Base-by-base conservation (phyloP, 2,888 invertebrate genomes). In the Nesidiocoris tenuis region DNA sequence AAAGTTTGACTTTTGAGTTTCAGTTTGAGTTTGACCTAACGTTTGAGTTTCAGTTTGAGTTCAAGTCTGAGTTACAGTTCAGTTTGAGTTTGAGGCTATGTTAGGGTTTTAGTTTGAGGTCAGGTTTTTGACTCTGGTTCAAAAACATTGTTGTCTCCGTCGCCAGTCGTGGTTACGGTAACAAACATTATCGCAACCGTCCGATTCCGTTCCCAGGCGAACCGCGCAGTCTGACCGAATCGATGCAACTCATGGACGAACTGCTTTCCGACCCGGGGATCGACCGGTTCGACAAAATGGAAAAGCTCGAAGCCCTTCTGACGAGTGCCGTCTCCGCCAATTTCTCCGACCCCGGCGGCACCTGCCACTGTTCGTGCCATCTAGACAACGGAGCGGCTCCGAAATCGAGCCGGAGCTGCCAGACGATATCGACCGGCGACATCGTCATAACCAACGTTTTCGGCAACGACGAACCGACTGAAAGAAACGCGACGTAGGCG, bases 341-440 rank as follows among this genome's bases (percentile, higher is more conserved):
- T 87, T 67, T 68, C 24, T 61, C 61, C 9, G 75, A 75, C 24
- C 22, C 74, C n/a, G 66, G 74, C 22, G 24, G 54, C 12, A 39
- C 68, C 39, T 78, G 78, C 59, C 67, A 74, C 23, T 78, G 78
- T 57, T 21, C 61, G 19, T 78, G 78, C 56, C 78, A 78, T 61
- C 24, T 16, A 7, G 65, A 65, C 55, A 57, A 5, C 57, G 56
- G 56, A 86, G 12, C 12, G 3, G 86, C 81, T 85, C 85, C 82
- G 85, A 85, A 79, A 84, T 86, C 80, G 85, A 85, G 80, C 85
- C 18, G 21, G 2, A 67, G 67, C 56, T 90, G 91, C 76, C 95
- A 96, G 84, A 95, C 95, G 1, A 86, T 94, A 64, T 94, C 94
- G 83, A 95, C 95, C 18, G 95, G 95, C 67, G 95, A 95, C 83